Evolutionary conservation across 2,113 vertebrate species (phyloP).

Genomic region (Cariama cristata): DNA sequence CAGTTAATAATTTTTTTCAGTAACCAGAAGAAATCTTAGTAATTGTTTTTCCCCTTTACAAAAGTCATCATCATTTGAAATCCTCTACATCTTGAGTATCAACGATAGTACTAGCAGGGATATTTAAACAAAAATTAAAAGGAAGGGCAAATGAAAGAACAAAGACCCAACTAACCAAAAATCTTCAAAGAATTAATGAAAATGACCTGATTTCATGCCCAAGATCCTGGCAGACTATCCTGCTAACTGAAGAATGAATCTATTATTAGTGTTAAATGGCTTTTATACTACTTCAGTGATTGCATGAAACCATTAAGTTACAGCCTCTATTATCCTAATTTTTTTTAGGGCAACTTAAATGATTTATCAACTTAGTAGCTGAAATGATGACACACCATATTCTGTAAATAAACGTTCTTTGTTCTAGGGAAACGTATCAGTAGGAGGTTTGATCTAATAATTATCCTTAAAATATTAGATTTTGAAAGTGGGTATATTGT

Average conservation of each 20-base stretch:
- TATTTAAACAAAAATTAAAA: conserved; percentile 31
- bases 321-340: conserved; percentile 27
- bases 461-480: conserved; percentile 14
- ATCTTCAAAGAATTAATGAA: conserved; percentile 30
- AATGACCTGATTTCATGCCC: conserved; percentile 9
- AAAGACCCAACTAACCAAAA: background rate
- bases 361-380: conserved; percentile 21
- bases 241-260: conserved; percentile 31
- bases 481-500: background rate
- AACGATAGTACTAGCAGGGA: background rate
- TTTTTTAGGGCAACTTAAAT: conserved; percentile 44
- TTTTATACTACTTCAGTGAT: conserved; percentile 44
- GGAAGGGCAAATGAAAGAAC: conserved; percentile 25
- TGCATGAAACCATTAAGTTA: conserved; percentile 47
- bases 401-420: conserved; percentile 40
- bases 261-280: conserved; percentile 43
- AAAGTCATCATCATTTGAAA: background rate
- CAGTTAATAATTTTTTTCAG: background rate
- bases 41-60: conserved; percentile 9
- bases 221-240: conserved; percentile 25
- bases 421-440: background rate
- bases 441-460: conserved; percentile 4
- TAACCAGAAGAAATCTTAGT: background rate
- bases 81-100: background rate
- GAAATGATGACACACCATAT: conserved; percentile 1